Evolutionary conservation across 1,140 invertebrate species (phyloP).

Genomic region (Rhynchophorus ferrugineus): DNA sequence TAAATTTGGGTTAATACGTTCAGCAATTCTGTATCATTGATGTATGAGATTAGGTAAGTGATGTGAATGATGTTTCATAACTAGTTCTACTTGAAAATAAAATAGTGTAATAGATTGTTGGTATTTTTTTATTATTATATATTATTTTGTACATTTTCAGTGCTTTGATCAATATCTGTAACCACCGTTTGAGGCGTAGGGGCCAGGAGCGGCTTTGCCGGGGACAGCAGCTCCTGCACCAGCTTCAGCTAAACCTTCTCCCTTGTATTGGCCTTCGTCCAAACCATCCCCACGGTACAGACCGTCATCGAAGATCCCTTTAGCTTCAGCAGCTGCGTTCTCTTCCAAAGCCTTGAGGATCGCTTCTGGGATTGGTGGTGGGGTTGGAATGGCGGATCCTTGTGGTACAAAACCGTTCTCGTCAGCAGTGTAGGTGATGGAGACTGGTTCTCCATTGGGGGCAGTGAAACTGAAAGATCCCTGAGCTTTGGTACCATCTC

Average conservation of each 20-base stretch:
- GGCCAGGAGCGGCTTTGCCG: constrained; percentile 7
- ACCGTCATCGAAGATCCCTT: constrained; percentile 28
- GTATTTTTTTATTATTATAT: too few species aligned
- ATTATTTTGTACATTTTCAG: too few species aligned
- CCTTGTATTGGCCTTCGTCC: neutral
- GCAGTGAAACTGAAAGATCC: constrained; percentile 50
- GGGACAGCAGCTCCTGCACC: too few species aligned
- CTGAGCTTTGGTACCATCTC: constrained; percentile 36
- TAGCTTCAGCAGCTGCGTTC: constrained; percentile 35
- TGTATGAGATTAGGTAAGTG: too few species aligned
- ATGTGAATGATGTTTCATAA: too few species aligned
- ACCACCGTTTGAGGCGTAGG: constrained; percentile 13
- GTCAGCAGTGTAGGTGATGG: constrained; percentile 50
- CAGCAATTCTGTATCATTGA: too few species aligned
- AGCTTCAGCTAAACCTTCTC: too few species aligned
- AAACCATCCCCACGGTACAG: constrained; percentile 5
- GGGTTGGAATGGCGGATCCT: constrained; percentile 44
- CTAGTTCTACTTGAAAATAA: too few species aligned
- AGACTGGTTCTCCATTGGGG: constrained; percentile 46
- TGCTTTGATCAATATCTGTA: constrained; percentile 14
- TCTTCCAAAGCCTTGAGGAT: constrained; percentile 46
- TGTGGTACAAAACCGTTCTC: constrained; percentile 49
- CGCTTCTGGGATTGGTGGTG: constrained; percentile 43
- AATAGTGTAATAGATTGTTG: too few species aligned
- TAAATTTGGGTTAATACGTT: too few species aligned